Evolutionary conservation across 35 echinoderm and acorn worm species (phyloP).

Genomic region (Ophiothrix spiculata): DNA sequence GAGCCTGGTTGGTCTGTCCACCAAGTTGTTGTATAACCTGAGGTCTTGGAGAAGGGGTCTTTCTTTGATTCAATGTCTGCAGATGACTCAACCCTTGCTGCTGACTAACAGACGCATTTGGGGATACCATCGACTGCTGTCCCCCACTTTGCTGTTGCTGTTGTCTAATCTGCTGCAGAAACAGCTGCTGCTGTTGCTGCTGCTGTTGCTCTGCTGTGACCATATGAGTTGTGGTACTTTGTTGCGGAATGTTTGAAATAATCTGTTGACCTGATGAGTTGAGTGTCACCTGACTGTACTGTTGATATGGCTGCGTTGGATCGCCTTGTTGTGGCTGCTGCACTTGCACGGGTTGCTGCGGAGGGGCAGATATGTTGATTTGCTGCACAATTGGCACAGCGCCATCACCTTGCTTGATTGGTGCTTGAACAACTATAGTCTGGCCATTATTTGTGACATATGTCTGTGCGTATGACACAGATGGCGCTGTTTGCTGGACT

Average conservation of each 20-base stretch:
- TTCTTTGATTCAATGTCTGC: background rate
- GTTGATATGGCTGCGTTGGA: background rate
- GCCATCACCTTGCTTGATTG: background rate
- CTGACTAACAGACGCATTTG: background rate
- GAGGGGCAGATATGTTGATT: background rate
- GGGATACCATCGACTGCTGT: background rate
- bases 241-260: background rate
- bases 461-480: conserved; percentile 6
- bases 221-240: background rate
- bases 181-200: conserved; percentile 35
- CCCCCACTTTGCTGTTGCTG: background rate
- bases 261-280: background rate
- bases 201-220: conserved; percentile 16
- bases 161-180: conserved; percentile 16
- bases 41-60: background rate
- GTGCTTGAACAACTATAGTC: background rate
- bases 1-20: background rate
- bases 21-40: background rate
- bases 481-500: background rate
- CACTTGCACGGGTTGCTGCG: conserved; percentile 8
- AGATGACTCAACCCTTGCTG: background rate
- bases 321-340: conserved; percentile 25
- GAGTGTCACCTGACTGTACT: background rate
- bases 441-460: background rate
- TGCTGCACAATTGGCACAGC: conserved; percentile 4